Evolutionary conservation across 92 coral and sea anemone species (phyloP), one percentile per base, ranked within the genome.

Genomic region (Muricea muricata): DNA sequence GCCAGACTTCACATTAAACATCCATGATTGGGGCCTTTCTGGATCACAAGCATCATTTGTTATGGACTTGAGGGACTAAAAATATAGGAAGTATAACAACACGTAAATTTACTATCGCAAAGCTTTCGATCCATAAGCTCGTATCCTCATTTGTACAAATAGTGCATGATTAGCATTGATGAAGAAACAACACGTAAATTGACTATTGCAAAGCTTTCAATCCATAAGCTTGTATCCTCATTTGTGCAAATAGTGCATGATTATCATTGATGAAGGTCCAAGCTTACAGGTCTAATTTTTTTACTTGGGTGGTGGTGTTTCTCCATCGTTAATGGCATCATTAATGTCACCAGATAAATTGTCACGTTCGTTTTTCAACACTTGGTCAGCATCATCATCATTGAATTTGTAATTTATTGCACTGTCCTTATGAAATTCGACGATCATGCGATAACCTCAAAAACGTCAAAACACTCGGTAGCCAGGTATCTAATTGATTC

Each of bases 251-350:
- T n/a, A n/a, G n/a, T n/a, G n/a, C n/a, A n/a, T n/a, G n/a, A n/a
- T n/a, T n/a, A n/a, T n/a, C n/a, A n/a, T n/a, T n/a, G n/a, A n/a
- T n/a, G n/a, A n/a, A n/a, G n/a, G n/a, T n/a, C n/a, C n/a, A n/a
- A n/a, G n/a, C n/a, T n/a, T n/a, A n/a, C n/a, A n/a, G n/a, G n/a
- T 85, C 30, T 87, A 87, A 54, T 66, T 75, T 42, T 90, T 90
- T 56, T 80, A 90, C 46, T 86, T 90, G 18, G 93, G 93, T 4
- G 92, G 89, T 57, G 65, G 15, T 8, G 86, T 86, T 61, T 48
- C 74, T 69, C 92, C 89, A 31, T 89, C 76, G 25, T 28, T 37
- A 9, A 89, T 89, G 17, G 78, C 86, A 15, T 85, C 79, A 47
- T 85, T 89, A 28, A 89, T 78, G 11, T 85, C 83, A 13, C 46